Evolutionary conservation across 2,113 vertebrate genomes (phyloP), one percentile per base, ranked within the genome.

Genomic region (Embiotoca jacksoni): DNA sequence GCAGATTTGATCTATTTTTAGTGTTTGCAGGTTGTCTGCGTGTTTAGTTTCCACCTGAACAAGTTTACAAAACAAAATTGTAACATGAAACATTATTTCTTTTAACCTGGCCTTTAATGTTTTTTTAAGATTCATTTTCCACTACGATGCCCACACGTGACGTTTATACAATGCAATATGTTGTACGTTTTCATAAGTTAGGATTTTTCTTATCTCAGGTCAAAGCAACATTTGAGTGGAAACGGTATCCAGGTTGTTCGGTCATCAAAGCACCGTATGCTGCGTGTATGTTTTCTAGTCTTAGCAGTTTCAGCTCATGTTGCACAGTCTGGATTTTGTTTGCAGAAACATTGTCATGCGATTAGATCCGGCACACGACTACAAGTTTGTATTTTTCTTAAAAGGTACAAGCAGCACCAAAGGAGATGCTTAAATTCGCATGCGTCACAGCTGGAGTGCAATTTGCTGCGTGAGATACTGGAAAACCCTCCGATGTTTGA

Each of bases 151-250:
- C 13, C 71, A 44, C 16, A 49, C 31, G 7, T 72, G 23, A 4
- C 33, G 15, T 32, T n/a, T 55, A 39, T 55, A 68, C 32, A 32
- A 35, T 14, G 16, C 7, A 46, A 46, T 46, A 46, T 23, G 55
- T 47, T 54, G n/a, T 0, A 14, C 8, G 30, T 75, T 61, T 2
- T 49, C 37, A 47, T 16, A 33, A 59, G 55, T 39, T 33, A 41
- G 5, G 47, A 62, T 81, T 71, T 23, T 58, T 41, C 16, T 58
- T 36, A 75, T 79, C 83, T 88, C 84, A 87, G 83, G 88, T 88
- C 30, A 65, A 70, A 75, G 3, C 36, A 57, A 58, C 77, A 69
- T 35, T 52, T n/a, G 36, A 49, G n/a, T 9, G 7, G 7, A 69
- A 72, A 69, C 32, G 15, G 49, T 50, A 32, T 55, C 10, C n/a